Base-by-base conservation (phyloP, 2,797 vertebrate species). In the Fratercula arctica region DNA sequence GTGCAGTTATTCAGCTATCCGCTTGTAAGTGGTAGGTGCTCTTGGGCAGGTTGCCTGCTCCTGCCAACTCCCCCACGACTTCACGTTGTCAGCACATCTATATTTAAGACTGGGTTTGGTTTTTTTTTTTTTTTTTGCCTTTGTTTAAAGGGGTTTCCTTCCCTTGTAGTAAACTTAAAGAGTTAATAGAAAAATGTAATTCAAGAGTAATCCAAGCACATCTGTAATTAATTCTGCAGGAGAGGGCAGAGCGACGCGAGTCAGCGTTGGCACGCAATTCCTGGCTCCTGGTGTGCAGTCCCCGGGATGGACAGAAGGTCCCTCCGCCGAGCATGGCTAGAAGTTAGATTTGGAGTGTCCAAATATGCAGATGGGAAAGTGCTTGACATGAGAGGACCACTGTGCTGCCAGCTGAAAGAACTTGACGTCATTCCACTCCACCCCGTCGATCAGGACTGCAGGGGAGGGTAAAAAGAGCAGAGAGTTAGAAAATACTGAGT, bases 341-440 rank as follows among this genome's bases (percentile, higher is more conserved):
- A 99, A 99, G 66, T 98, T 98, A 90, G 98, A 98, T 98, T 99
- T 99, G 37, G 98, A 97, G 98, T 99, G 99, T 98, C 99, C 99
- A 77, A 99, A 99, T 97, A 99, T 98, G 96, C 99, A 99, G 91
- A 99, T 99, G 83, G 99, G 99, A 96, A 99, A 99, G 98, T 99
- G 99, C 97, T 99, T 99, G 97, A 99, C 99, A 5, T 99, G 99
- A 48, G 99, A 99, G 23, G 99, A 99, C 99, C 99, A 99, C 97
- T 99, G 99, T 37, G 99, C 99, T 8, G 99, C 99, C 96, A 99
- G 98, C 98, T 99, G 99, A 98, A 99, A 99, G 98, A 99, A 99
- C 98, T 99, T 99, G 74, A 99, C 99, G 2, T 99, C 99, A 4
- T 99, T 99, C 99, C 99, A 99, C 96, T 99, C 99, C 43, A 99